Percentiles rank a stretch among this genome's conserved stretches.
These are phyloP conservation scores for Lepidocolaptes lacrymiger DNA, from an alignment of 2,797 vertebrate species.

Conservation along the genomic window DNA sequence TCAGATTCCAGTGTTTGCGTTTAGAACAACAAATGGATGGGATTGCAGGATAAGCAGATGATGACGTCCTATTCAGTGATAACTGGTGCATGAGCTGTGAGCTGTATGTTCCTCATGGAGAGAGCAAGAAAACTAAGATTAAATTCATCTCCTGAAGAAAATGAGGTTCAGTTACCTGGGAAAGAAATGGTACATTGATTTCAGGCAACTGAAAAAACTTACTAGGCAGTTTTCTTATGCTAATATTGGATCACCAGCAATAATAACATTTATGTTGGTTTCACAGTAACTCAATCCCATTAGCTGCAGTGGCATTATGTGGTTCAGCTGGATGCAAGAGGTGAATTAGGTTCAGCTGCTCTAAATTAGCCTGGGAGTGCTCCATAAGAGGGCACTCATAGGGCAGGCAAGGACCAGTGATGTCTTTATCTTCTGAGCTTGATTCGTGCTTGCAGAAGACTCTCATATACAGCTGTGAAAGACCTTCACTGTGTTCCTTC, in stretches of 20 bases:
- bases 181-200: background rate
- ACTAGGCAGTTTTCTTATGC: background rate
- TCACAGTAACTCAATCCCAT: slow-evolving; percentile 8
- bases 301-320: background rate
- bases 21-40: background rate
- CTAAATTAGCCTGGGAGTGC: background rate
- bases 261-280: background rate
- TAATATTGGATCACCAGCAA: background rate
- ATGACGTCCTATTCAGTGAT: background rate
- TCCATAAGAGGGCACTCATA: background rate
- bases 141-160: background rate
- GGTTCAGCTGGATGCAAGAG: background rate
- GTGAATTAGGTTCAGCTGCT: slow-evolving; percentile 4
- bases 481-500: background rate
- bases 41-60: background rate
- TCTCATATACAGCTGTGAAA: background rate
- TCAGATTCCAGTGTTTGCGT: background rate
- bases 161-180: background rate
- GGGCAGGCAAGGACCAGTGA: background rate
- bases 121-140: background rate
- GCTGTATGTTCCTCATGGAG: background rate
- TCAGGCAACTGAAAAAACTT: background rate
- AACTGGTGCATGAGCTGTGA: background rate
- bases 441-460: background rate
- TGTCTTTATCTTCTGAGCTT: background rate